Evolutionary conservation across 2,113 vertebrate species (phyloP), one percentile per base, ranked within the genome.

Genomic region (Sinocyclocheilus anshuiensis): DNA sequence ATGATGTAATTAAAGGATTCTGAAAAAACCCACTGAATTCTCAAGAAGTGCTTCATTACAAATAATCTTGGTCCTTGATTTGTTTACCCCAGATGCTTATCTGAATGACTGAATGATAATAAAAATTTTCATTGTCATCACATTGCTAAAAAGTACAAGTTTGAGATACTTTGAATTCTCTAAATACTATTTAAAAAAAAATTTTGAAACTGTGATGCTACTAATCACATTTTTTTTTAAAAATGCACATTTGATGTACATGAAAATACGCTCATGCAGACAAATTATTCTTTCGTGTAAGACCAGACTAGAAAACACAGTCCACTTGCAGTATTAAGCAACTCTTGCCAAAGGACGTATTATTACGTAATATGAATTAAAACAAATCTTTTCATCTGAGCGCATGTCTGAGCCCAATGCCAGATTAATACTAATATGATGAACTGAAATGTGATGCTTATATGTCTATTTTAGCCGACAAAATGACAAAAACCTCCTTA

Each of bases 1-100:
- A 86, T 87, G 86, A 79, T 76, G 81, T 85, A 57, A 87, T 87
- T 78, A 89, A 33, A 42, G 77, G 72, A 42, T 57, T 84, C 53
- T 22, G 45, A 57, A 63, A 53, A 84, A 45, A 11, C 53, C 12
- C 42, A 10, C 53, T 29, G 29, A 84, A 86, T 45, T 83, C 63
- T 81, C 45, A n/a, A 15, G 24, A 33, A 16, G 69, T 45, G 71
- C 13, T 82, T 48, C 16, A 50, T 67, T 69, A 15, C 4, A 33
- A 50, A 69, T 69, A 67, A 69, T 67, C 7, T 48, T 6, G 1
- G 33, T 24, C 3, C 65, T 69, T 69, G 67, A 18, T 69, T 69
- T 69, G 65, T 69, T 69, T 71, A 71, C 67, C 67, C 3, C 67
- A 20, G 67, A 36, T 36, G 29, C 67, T 71, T 71, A 71, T 71